A percentile compares a stretch with the other conserved stretches of the same genome.
phyloP scores from a whole-genome alignment of 2,888 invertebrate species.

The Hipparchia semele region DNA sequence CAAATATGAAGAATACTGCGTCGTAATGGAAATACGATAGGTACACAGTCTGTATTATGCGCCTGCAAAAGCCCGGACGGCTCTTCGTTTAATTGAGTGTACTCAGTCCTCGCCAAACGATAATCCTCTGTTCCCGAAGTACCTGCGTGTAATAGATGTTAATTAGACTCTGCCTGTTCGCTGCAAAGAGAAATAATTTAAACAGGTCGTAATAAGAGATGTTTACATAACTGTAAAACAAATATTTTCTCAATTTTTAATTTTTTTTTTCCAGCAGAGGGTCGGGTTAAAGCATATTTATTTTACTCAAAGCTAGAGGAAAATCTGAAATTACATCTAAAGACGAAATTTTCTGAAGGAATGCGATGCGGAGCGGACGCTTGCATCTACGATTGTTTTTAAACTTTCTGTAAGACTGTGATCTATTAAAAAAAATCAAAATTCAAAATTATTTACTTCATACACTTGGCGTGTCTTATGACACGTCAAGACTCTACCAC shows the following conservation, averaged over 20 bases:
- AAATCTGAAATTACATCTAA: slow-evolving; percentile 76
- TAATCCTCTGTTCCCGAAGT: slow-evolving; percentile 78
- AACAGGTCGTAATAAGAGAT: slow-evolving; percentile 82
- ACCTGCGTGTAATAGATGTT: slow-evolving; percentile 82
- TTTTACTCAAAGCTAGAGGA: slow-evolving; percentile 68
- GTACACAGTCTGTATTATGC: background rate
- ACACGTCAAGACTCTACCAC: too few relatives aligned
- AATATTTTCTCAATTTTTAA: slow-evolving; percentile 82
- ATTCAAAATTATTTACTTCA: too few relatives aligned
- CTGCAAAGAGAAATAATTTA: slow-evolving; percentile 78
- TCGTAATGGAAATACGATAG: background rate
- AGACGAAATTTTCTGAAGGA: slow-evolving; percentile 48
- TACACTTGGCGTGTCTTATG: too few relatives aligned
- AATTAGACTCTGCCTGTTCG: slow-evolving; percentile 74
- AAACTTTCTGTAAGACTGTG: background rate
- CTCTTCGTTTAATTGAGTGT: slow-evolving; percentile 78
- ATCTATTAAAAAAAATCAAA: too few relatives aligned
- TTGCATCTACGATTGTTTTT: background rate
- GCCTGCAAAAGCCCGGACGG: slow-evolving; percentile 32
- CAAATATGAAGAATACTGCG: too few relatives aligned
- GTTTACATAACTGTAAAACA: slow-evolving; percentile 81
- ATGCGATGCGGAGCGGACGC: slow-evolving; percentile 11
- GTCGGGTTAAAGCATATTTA: slow-evolving; percentile 81
- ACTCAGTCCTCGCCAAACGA: slow-evolving; percentile 79
- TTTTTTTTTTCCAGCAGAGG: slow-evolving; percentile 74